A percentile compares a stretch with the other conserved stretches of the same genome.
Evolutionary conservation across 2,113 vertebrate species (phyloP).

Genomic region (Tursiops truncatus): DNA sequence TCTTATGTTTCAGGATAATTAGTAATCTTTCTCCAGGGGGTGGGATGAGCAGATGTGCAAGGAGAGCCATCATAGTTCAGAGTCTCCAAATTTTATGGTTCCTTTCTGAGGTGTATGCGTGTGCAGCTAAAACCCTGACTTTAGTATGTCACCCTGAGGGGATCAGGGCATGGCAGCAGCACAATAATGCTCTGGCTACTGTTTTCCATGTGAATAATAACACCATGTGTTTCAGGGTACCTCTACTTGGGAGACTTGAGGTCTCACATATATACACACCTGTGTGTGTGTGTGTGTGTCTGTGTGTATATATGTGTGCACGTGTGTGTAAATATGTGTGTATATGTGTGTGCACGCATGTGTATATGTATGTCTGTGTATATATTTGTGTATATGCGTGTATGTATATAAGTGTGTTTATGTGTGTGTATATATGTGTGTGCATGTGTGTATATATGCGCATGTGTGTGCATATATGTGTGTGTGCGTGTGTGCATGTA

Average conservation of each 20-base stretch:
- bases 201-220: background rate
- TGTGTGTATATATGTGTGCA: too few species aligned
- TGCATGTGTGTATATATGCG: background rate
- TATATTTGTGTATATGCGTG: background rate
- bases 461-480: too few species aligned
- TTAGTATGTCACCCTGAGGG: background rate
- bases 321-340: background rate
- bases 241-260: background rate
- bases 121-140: background rate
- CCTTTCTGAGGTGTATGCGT: background rate
- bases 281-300: rapidly evolving
- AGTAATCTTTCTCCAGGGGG: background rate
- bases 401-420: background rate
- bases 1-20: background rate
- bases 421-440: background rate
- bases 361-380: background rate
- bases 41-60: background rate
- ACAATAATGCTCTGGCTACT: background rate
- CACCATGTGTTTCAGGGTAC: background rate
- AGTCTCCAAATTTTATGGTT: background rate
- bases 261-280: background rate
- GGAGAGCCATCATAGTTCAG: background rate
- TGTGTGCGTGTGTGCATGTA: background rate
- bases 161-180: too few species aligned
- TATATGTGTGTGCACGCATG: background rate